These are phyloP conservation scores for Lamellibrachia satsuma DNA, from an alignment of 2,888 invertebrate genomes.

Conservation along the genomic window DNA sequence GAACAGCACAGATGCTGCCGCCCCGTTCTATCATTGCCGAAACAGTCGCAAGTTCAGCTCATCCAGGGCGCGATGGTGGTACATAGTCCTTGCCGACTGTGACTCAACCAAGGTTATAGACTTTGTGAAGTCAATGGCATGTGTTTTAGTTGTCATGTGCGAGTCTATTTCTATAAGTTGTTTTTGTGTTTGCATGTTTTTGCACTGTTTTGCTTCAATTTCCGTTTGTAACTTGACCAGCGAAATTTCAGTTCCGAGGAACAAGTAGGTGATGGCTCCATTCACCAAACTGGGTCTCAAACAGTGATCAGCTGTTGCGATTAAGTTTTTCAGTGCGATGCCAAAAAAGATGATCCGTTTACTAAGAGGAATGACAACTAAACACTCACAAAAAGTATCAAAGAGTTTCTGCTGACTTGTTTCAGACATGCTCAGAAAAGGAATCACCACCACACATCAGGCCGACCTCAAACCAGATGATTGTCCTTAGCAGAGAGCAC, in stretches of 20 bases:
- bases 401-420: background rate
- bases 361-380: background rate
- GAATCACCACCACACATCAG: constrained; percentile 74
- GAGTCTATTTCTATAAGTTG: background rate
- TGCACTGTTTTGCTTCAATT: background rate
- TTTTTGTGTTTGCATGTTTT: background rate
- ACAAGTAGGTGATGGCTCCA: background rate
- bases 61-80: constrained; percentile 92
- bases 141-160: background rate
- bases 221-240: background rate
- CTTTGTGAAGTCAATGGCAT: background rate
- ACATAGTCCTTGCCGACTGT: constrained; percentile 85
- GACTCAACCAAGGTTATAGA: constrained; percentile 23
- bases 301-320: constrained; percentile 17
- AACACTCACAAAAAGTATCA: background rate
- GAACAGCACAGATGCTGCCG: background rate
- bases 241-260: background rate
- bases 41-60: constrained; percentile 76
- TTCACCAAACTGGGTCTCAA: background rate
- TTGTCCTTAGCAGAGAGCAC: constrained; percentile 58
- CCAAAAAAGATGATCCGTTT: constrained; percentile 39
- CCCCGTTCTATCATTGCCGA: constrained; percentile 44
- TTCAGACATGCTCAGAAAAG: constrained; percentile 79
- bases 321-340: background rate
- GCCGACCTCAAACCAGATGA: constrained; percentile 80